phyloP scores from a whole-genome alignment of 2,888 invertebrate species.

The Cheiracanthium punctorium region DNA sequence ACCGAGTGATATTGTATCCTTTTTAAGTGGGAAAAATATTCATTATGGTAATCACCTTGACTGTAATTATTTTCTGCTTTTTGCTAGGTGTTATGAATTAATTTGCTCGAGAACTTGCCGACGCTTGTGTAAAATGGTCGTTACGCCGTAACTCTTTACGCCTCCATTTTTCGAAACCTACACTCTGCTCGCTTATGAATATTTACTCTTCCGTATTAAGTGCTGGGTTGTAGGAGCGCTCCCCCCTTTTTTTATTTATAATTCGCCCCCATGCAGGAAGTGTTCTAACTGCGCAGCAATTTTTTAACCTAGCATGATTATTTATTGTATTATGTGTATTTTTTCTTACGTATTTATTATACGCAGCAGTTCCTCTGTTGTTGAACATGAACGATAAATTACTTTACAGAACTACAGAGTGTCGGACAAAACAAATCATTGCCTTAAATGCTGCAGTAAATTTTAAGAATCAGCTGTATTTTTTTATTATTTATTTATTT shows the following conservation, averaged over 20 bases:
- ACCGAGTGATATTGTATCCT: too few relatives aligned
- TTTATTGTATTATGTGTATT: too few relatives aligned
- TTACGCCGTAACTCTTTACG: neutral
- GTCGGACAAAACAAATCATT: too few relatives aligned
- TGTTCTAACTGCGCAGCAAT: neutral
- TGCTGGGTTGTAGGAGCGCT: neutral
- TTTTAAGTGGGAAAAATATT: too few relatives aligned
- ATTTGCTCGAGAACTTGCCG: neutral
- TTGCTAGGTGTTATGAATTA: neutral
- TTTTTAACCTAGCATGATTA: neutral
- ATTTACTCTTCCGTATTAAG: neutral
- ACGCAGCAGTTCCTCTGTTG: too few relatives aligned
- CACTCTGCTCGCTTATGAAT: neutral
- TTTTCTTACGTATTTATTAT: too few relatives aligned
- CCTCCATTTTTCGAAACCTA: neutral
- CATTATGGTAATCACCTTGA: neutral
- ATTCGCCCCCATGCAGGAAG: neutral
- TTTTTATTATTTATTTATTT: too few relatives aligned
- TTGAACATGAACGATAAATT: too few relatives aligned
- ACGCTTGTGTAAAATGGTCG: neutral
- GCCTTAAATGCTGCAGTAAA: too few relatives aligned
- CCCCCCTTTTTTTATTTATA: neutral
- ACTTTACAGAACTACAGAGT: too few relatives aligned
- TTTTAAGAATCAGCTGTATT: too few relatives aligned
- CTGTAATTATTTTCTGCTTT: neutral